Evolutionary conservation across 2,888 invertebrate species (phyloP), one percentile per base, ranked within the genome.

Genomic region (Drosophila mulleri): DNA sequence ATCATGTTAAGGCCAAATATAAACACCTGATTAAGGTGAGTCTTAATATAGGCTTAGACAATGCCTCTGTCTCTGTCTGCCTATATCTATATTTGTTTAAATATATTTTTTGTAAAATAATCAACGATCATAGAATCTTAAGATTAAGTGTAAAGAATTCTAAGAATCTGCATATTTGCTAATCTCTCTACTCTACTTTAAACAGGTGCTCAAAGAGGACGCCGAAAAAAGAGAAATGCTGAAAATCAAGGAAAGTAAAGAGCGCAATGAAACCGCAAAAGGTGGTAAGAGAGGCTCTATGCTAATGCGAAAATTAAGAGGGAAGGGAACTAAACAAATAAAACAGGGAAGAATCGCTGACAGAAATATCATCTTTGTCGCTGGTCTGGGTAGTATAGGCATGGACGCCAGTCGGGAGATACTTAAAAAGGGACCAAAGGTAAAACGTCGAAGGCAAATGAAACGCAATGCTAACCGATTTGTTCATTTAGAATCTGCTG

Each of bases 341-440:
- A 37, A 37, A 4, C 7, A 20, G 41, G 14, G 41, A 3, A 41
- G 39, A 26, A 54, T 54, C n/a, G 41, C 16, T 2, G 54, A 12
- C 4, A 54, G 16, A 41, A 54, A 54, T 54, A 54, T 54, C 0
- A 54, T 54, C 9, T 54, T 54, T 26, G 54, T 54, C 7, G 54
- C 41, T 16, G 54, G 54, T 7, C 39, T 54, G 12, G 41, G 54
- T 6, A 39, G 12, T 26, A 39, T 54, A 5, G 54, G 54, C 1
- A 26, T 41, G 26, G 26, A 4, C 1, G 54, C 39, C 12, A 54
- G 54, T 41, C 54, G 41, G 11, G 39, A 39, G n/a, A 54, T 54
- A n/a, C 1, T 41, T 3, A 54, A 41, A n/a, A 54, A 54, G 12
- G 54, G 54, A 3, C 54, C 54, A 39, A 54, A 41, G 54, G 54